Base-by-base conservation (phyloP, 2,797 vertebrate genomes). In the Pagetopsis macropterus region DNA sequence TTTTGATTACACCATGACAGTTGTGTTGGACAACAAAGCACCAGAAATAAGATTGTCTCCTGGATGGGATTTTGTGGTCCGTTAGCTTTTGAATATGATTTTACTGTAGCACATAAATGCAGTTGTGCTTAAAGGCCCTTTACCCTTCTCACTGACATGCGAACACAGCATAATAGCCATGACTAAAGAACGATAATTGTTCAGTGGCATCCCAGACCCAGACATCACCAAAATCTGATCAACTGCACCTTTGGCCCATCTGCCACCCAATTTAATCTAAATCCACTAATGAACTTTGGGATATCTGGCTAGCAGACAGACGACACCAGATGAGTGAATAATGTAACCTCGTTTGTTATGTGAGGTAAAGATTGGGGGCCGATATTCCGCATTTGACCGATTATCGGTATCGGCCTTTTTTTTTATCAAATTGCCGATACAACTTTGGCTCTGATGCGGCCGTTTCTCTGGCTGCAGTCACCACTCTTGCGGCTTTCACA, bases 211-310 rank as follows among this genome's bases (percentile, higher is more conserved):
- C 82, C 83, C 67, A 73, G 70, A 81, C 43, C 43, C 69, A 70
- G 74, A 70, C 81, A 75, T 81, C 70, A 67, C 75, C 61, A 37
- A 70, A 79, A 85, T 79, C 72, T 82, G 80, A 88, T 82, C 82
- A 79, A 72, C 50, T 60, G 67, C 84, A 79, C 64, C 68, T 75
- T 70, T 46, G 70, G 81, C 67, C 76, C 58, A 87, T 87, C 83
- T 89, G 84, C 59, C 79, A 41, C 67, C 58, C 41, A 57, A 74
- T 78, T 79, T 59, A 61, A 87, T 84, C 75, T 83, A 86, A 86
- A 88, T 86, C 75, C 48, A 23, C 76, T 81, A 81, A 86, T 87
- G 81, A 85, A 83, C 81, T 81, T 82, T 74, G 45, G 62, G 46
- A 79, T 63, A 67, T 69, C 73, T 72, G 69, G 49, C 61, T 49